Conservation (phyloP, 1,140 invertebrate species). For the Brachionus asplanchnoidis region DNA sequence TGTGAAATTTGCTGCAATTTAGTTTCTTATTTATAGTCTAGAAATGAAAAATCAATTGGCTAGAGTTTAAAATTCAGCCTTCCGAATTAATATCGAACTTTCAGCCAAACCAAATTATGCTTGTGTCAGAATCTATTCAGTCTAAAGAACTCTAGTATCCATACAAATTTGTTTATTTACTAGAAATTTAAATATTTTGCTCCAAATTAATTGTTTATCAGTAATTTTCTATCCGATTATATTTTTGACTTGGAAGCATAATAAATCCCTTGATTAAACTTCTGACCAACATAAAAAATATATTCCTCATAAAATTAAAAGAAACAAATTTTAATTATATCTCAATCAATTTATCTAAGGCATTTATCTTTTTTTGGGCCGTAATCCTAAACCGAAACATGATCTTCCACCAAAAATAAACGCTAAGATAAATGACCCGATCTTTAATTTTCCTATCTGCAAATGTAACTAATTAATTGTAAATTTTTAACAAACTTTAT, state of each 20-base stretch:
- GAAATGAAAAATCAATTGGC: background rate
- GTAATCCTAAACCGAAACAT: background rate
- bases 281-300: background rate
- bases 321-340: background rate
- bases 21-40: slow-evolving; percentile 3
- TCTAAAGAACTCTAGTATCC: background rate
- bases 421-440: background rate
- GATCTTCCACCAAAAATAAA: background rate
- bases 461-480: background rate
- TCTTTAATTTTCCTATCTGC: background rate
- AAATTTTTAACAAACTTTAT: background rate
- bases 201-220: slow-evolving; percentile 11
- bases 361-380: background rate
- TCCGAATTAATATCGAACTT: background rate
- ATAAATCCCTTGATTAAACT: background rate
- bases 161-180: slow-evolving; percentile 17
- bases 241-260: background rate
- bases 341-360: background rate
- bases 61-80: background rate
- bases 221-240: background rate
- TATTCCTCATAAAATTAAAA: background rate
- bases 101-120: background rate
- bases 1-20: background rate
- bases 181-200: background rate
- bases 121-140: background rate